These are phyloP conservation scores for Leguminivora glycinivorella DNA, from an alignment of 1,140 invertebrate genomes.

Conservation along the genomic window DNA sequence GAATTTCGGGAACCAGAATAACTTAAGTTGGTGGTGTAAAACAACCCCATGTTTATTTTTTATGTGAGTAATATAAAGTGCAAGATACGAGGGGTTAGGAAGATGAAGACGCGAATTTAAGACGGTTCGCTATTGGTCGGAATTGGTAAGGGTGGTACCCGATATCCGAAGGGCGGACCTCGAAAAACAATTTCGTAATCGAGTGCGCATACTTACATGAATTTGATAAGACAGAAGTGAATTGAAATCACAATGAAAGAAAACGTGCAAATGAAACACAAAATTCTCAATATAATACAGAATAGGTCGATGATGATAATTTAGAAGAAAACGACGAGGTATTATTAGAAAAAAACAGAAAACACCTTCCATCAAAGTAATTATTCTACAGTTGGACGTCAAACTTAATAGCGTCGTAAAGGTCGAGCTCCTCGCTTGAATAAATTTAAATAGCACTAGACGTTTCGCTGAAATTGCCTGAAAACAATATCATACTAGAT, in stretches of 20 bases:
- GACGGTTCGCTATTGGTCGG: constrained; percentile 51
- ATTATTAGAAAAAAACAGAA: background rate
- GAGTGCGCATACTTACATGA: constrained; percentile 10
- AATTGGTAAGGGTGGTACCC: constrained; percentile 60
- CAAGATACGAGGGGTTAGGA: constrained; percentile 39
- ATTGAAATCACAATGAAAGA: background rate
- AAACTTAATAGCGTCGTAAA: background rate
- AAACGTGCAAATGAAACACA: background rate
- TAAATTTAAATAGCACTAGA: too few species aligned
- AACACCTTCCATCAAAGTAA: background rate
- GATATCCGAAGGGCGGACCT: constrained; percentile 48
- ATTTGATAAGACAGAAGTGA: background rate
- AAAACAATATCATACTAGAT: too few species aligned
- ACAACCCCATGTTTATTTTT: constrained; percentile 52
- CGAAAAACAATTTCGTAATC: constrained; percentile 14
- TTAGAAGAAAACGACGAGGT: too few species aligned
- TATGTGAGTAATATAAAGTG: constrained; percentile 39
- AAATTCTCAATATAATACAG: too few species aligned
- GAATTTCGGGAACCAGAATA: background rate
- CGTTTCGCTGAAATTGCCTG: too few species aligned
- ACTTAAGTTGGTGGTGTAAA: constrained; percentile 13
- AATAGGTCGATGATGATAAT: background rate
- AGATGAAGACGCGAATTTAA: constrained; percentile 55
- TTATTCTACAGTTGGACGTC: background rate
- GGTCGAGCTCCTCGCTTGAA: constrained; percentile 1